phyloP scores from a whole-genome alignment of 2,888 invertebrate species.

The Melanchra persicariae region DNA sequence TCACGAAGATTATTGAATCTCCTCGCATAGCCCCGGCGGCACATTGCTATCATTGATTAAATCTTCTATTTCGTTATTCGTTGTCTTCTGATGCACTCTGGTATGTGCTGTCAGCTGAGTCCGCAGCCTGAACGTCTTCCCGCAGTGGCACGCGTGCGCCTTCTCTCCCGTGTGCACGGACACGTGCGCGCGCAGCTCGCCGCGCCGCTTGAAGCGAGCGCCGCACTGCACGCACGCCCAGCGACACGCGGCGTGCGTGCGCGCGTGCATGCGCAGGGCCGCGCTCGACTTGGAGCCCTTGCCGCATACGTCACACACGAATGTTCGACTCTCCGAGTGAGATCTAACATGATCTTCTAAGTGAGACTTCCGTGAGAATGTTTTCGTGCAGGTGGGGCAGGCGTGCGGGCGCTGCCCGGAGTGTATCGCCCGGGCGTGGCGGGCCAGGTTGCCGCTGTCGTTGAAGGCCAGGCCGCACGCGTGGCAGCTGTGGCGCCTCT shows the following conservation, averaged over 20 bases:
- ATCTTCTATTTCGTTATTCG: not conserved
- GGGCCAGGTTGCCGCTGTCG: conserved; percentile 86
- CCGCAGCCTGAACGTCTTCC: conserved; percentile 86
- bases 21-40: not conserved
- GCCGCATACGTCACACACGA: conserved; percentile 90
- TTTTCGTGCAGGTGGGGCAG: conserved; percentile 86
- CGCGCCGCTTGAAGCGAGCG: conserved; percentile 89
- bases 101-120: conserved; percentile 75
- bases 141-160: conserved; percentile 89
- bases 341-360: conserved; percentile 88
- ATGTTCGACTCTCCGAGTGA: conserved; percentile 85
- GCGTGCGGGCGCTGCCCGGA: conserved; percentile 83
- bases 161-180: conserved; percentile 90
- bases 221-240: conserved; percentile 88
- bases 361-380: conserved; percentile 87
- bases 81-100: conserved; percentile 65
- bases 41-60: not conserved
- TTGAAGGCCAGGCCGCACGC: conserved; percentile 89
- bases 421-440: conserved; percentile 89
- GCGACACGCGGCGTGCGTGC: conserved; percentile 79
- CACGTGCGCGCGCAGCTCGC: conserved; percentile 89
- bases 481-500: conserved; percentile 86
- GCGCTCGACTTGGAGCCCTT: conserved; percentile 88
- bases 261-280: conserved; percentile 87
- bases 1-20: not conserved